A percentile compares a stretch with the other conserved stretches of the same genome.
These are phyloP conservation scores for Pangasius krempfi DNA, from an alignment of 2,797 vertebrate genomes.

Conservation along the genomic window DNA sequence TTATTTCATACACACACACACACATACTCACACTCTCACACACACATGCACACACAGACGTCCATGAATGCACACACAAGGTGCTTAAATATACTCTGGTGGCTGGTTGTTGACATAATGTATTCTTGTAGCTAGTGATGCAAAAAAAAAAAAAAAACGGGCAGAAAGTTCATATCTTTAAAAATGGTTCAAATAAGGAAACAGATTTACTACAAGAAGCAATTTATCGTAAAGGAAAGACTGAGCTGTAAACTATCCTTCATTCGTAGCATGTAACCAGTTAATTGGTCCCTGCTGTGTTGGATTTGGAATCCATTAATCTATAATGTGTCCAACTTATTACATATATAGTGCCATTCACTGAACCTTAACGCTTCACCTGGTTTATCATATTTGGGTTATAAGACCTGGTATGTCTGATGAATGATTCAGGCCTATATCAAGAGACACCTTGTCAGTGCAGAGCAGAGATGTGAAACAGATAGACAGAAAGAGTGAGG, in stretches of 20 bases:
- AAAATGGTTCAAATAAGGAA: slow-evolving; percentile 27
- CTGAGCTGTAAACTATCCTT: background rate
- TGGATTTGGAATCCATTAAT: slow-evolving; percentile 20
- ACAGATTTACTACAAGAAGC: slow-evolving; percentile 3
- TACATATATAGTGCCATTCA: background rate
- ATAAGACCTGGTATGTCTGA: slow-evolving; percentile 56
- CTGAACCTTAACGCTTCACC: slow-evolving; percentile 17
- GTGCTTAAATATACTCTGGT: slow-evolving; percentile 51
- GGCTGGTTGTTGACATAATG: slow-evolving; percentile 49
- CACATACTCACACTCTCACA: background rate
- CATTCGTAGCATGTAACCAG: slow-evolving; percentile 1
- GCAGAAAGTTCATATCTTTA: slow-evolving; percentile 28
- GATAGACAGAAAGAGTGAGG: slow-evolving; percentile 33
- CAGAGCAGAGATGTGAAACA: slow-evolving; percentile 58
- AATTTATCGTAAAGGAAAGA: slow-evolving; percentile 8
- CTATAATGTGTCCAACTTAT: slow-evolving; percentile 1
- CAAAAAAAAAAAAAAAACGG: slow-evolving; percentile 13
- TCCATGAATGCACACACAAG: slow-evolving; percentile 14
- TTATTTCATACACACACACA: background rate
- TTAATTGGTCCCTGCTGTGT: slow-evolving; percentile 22
- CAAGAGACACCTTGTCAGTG: slow-evolving; percentile 64
- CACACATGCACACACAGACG: background rate
- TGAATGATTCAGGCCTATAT: slow-evolving; percentile 64
- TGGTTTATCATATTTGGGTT: slow-evolving; percentile 62
- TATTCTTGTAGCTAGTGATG: slow-evolving; percentile 32